Percentiles rank a stretch among this genome's conserved stretches.
These are phyloP conservation scores for Podargus strigoides DNA, from an alignment of 2,797 vertebrate species.

Conservation along the genomic window DNA sequence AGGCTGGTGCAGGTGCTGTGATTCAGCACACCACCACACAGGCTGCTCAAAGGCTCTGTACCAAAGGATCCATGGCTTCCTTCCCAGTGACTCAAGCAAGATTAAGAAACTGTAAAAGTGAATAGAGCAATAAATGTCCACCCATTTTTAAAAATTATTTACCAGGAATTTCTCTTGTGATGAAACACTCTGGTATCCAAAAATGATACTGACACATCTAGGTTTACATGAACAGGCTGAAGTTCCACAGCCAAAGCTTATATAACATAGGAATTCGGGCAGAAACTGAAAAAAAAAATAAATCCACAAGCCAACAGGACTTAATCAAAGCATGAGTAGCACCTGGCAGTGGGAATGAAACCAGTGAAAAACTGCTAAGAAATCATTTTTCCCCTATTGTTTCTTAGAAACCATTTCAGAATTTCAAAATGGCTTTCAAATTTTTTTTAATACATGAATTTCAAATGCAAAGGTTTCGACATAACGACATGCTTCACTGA, in stretches of 20 bases:
- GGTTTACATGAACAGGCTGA: background rate
- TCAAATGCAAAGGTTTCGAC: background rate
- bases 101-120: conserved; percentile 39
- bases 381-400: background rate
- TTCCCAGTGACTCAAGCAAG: conserved; percentile 22
- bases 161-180: conserved; percentile 12
- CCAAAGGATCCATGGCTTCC: background rate
- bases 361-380: background rate
- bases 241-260: background rate
- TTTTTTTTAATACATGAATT: background rate
- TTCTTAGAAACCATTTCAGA: background rate
- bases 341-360: background rate
- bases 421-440: background rate
- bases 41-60: background rate
- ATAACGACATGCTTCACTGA: background rate
- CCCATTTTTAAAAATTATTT: background rate
- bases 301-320: background rate
- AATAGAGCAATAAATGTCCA: conserved; percentile 10
- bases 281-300: background rate
- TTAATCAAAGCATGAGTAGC: background rate
- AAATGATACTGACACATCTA: background rate
- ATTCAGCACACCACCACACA: conserved; percentile 17
- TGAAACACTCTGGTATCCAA: background rate
- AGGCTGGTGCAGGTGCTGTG: conserved; percentile 35
- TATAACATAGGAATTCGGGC: background rate